Conservation (phyloP, 1,140 invertebrate species). For the Sycobia sp. region DNA sequence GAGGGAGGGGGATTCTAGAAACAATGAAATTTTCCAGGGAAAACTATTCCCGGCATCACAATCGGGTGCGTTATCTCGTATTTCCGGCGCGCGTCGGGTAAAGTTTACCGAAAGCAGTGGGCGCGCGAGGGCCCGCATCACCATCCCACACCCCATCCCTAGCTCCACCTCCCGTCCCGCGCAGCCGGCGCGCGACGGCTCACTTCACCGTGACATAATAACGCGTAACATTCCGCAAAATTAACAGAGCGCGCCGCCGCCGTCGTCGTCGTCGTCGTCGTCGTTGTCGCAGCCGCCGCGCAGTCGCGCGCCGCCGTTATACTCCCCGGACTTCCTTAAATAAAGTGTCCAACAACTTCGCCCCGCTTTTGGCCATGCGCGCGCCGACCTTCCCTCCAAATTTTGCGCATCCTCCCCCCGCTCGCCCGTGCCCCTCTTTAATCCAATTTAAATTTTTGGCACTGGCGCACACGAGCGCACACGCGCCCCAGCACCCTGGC, state of each 20-base stretch:
- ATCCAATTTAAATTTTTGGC: conserved; percentile 24
- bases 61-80: conserved; percentile 27
- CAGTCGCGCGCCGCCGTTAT: background rate
- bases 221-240: conserved; percentile 28
- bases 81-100: conserved; percentile 29
- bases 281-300: no score
- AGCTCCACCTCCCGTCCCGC: no score
- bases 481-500: no score
- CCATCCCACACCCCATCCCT: no score
- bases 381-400: conserved; percentile 11
- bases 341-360: conserved; percentile 25
- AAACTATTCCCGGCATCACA: conserved; percentile 13
- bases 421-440: no score
- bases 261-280: background rate
- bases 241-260: conserved; percentile 20
- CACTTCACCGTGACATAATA: conserved; percentile 25
- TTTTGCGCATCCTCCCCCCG: conserved; percentile 2
- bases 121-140: conserved; percentile 5
- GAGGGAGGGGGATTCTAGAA: conserved; percentile 10
- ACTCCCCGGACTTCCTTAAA: conserved; percentile 11
- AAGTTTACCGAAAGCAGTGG: conserved; percentile 19
- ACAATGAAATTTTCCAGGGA: conserved; percentile 20
- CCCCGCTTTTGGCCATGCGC: background rate
- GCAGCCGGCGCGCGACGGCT: conserved; percentile 10
- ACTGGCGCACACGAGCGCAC: no score